Percentiles rank a stretch among this genome's conserved stretches.
These are phyloP conservation scores for Cyaniris semiargus DNA, from an alignment of 2,888 invertebrate genomes.

Conservation along the genomic window DNA sequence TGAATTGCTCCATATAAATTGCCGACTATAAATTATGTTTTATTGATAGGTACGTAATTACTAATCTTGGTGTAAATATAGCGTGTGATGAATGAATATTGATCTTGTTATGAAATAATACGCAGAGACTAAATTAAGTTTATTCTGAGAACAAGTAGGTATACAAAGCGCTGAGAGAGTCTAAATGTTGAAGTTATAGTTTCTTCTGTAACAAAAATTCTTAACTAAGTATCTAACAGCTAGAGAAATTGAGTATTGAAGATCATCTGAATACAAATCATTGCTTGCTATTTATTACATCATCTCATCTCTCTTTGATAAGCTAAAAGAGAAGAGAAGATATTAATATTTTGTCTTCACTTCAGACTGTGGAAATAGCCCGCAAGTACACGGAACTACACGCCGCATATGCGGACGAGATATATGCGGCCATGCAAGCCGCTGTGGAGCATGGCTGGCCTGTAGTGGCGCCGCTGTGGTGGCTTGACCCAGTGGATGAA, in stretches of 20 bases:
- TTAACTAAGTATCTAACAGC: too few relatives aligned
- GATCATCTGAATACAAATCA: too few relatives aligned
- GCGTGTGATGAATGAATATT: background rate
- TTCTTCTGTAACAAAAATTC: too few relatives aligned
- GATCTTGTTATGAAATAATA: background rate
- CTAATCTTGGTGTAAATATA: background rate
- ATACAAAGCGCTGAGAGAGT: too few relatives aligned
- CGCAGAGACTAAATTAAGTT: background rate
- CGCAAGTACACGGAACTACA: slow-evolving; percentile 84
- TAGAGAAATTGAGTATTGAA: too few relatives aligned
- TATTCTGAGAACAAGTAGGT: background rate
- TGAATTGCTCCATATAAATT: background rate
- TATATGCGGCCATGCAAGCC: slow-evolving; percentile 82
- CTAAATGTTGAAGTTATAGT: too few relatives aligned
- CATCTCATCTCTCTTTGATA: too few relatives aligned
- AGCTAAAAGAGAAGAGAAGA: too few relatives aligned
- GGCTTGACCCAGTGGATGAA: slow-evolving; percentile 85
- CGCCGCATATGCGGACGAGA: slow-evolving; percentile 79
- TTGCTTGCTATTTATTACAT: too few relatives aligned
- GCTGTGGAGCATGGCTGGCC: slow-evolving; percentile 83
- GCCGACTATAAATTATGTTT: background rate
- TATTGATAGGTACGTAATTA: background rate
- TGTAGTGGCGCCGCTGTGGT: slow-evolving; percentile 92
- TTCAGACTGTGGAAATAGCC: slow-evolving; percentile 82
- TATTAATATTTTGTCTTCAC: too few relatives aligned